Evolutionary conservation across 2,797 vertebrate genomes (phyloP).

Genomic region (Hirundo rustica): DNA sequence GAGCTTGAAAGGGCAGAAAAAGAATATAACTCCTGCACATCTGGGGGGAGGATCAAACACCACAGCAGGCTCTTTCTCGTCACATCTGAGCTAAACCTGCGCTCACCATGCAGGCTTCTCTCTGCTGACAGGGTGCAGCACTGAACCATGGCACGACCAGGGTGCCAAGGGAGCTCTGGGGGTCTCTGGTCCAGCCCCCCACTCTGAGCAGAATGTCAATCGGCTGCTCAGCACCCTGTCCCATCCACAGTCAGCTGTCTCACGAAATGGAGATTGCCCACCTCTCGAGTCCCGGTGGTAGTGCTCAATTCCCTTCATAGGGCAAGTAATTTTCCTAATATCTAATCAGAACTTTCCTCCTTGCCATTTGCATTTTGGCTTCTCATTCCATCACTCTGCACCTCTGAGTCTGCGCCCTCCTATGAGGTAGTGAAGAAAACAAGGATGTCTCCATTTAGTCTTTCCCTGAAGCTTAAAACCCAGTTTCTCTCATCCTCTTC

Average conservation of each 20-base stretch:
- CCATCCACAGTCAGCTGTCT: neutral
- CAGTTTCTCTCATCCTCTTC: neutral
- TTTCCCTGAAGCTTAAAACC: neutral
- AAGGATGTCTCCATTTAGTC: neutral
- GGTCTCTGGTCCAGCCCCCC: neutral
- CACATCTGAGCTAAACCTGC: neutral
- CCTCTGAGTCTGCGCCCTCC: neutral
- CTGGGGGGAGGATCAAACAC: neutral
- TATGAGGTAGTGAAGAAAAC: neutral
- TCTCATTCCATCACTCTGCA: neutral
- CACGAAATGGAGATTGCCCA: neutral
- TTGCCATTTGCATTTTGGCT: neutral
- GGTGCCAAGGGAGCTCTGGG: neutral
- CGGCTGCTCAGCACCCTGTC: neutral
- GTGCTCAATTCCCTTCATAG: neutral
- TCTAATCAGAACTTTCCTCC: neutral
- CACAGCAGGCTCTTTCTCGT: neutral
- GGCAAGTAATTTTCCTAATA: neutral
- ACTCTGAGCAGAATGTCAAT: fast-evolving
- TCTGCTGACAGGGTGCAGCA: fast-evolving
- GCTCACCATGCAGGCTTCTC: neutral
- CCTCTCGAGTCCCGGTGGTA: neutral
- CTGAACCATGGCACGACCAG: neutral
- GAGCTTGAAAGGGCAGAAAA: neutral
- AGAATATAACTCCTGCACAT: fast-evolving